phyloP scores from a whole-genome alignment of 92 coral and sea anemone genomes.

The Porites evermanni region DNA sequence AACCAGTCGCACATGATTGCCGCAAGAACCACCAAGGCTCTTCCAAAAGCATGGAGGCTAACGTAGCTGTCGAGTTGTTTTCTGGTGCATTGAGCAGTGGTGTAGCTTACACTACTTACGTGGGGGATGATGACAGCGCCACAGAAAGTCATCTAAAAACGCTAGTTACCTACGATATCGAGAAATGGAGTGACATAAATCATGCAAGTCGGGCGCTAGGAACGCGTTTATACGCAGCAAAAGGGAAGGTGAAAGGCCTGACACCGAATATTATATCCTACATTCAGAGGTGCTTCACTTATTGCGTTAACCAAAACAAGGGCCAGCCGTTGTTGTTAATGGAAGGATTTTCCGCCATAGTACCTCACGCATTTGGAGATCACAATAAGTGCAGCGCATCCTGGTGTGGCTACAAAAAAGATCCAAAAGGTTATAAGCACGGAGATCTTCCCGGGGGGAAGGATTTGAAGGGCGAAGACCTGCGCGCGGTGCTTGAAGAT shows the following conservation, averaged over 20 bases:
- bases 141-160: conserved; percentile 25
- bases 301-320: conserved; percentile 52
- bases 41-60: too few relatives aligned
- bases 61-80: not conserved
- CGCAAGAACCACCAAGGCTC: too few relatives aligned
- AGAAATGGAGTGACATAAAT: conserved; percentile 40
- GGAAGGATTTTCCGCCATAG: conserved; percentile 24
- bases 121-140: conserved; percentile 21
- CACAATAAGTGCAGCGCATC: conserved; percentile 35
- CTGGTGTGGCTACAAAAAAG: conserved; percentile 46
- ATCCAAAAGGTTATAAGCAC: conserved; percentile 37
- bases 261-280: conserved; percentile 23
- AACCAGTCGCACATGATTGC: not conserved
- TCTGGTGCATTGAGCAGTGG: not conserved
- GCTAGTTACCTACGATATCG: conserved; percentile 27
- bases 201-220: conserved; percentile 39
- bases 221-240: conserved; percentile 26
- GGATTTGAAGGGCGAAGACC: not conserved
- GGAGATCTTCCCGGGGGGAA: not conserved
- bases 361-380: conserved; percentile 61
- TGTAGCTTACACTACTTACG: too few relatives aligned
- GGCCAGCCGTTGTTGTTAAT: conserved; percentile 17
- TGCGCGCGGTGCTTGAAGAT: not conserved
- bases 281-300: conserved; percentile 48
- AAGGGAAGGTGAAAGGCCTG: conserved; percentile 33